These are phyloP conservation scores for Gastrophysa polygoni DNA, from an alignment of 2,888 invertebrate genomes.

Conservation along the genomic window DNA sequence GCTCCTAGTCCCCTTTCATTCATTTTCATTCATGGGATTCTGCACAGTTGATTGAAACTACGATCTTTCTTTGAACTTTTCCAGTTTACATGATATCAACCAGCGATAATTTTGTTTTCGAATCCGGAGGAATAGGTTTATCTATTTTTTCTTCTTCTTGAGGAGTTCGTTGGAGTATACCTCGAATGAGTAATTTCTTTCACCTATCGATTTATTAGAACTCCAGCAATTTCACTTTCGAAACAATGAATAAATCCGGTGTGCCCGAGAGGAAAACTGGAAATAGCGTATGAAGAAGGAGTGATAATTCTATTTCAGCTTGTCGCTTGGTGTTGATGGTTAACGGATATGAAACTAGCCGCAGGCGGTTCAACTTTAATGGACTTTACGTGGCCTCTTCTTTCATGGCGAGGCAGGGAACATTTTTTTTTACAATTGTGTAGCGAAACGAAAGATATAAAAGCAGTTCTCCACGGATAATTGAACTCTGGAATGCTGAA, in stretches of 20 bases:
- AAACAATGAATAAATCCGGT: neutral
- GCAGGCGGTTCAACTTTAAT: slow-evolving; percentile 4
- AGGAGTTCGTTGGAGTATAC: slow-evolving; percentile 23
- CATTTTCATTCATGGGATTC: too few species aligned
- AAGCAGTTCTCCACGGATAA: neutral
- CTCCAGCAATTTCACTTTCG: neutral
- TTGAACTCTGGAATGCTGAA: neutral
- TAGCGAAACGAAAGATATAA: neutral
- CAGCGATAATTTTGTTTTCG: too few species aligned
- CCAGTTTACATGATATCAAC: too few species aligned
- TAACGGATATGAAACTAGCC: slow-evolving; percentile 11
- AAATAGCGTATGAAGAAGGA: slow-evolving; percentile 7
- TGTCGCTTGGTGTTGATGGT: neutral
- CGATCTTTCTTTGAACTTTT: too few species aligned
- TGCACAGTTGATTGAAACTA: too few species aligned
- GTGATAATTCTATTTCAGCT: slow-evolving; percentile 11
- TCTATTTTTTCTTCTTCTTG: too few species aligned
- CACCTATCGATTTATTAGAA: neutral
- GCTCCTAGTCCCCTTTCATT: too few species aligned
- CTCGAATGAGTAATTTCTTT: slow-evolving; percentile 26
- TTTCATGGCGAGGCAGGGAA: neutral
- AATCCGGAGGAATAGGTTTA: too few species aligned
- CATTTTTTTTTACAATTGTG: neutral
- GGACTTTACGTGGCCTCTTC: slow-evolving; percentile 1
- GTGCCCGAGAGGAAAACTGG: slow-evolving; percentile 3